Evolutionary conservation across 2,113 vertebrate species (phyloP).

Genomic region (Balaenoptera acutorostrata): DNA sequence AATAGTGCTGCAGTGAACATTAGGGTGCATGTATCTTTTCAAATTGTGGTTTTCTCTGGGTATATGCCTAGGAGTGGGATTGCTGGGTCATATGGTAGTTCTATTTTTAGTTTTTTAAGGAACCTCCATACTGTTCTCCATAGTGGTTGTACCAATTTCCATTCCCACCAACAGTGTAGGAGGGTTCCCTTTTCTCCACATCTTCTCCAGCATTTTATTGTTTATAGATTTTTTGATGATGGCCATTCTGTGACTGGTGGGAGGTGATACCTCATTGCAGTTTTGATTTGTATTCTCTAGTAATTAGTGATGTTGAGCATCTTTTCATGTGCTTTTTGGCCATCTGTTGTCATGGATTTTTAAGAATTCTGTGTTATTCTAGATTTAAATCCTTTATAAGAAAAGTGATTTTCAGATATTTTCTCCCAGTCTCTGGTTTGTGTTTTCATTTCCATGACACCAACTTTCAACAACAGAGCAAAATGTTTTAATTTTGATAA

Average conservation of each 20-base stretch:
- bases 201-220: background rate
- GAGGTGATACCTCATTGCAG: background rate
- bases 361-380: background rate
- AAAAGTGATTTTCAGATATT: background rate
- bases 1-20: background rate
- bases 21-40: background rate
- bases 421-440: background rate
- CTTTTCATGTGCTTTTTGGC: background rate
- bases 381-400: background rate
- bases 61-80: background rate
- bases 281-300: background rate
- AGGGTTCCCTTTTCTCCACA: background rate
- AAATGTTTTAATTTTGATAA: background rate
- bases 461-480: background rate
- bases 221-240: background rate
- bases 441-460: background rate
- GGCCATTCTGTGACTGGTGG: background rate
- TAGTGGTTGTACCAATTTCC: background rate
- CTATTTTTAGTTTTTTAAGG: background rate
- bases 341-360: background rate
- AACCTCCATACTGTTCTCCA: background rate
- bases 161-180: background rate
- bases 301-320: background rate
- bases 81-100: background rate
- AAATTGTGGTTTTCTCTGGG: background rate